Evolutionary conservation across 2,113 vertebrate genomes (phyloP).

Genomic region (Dicaeum eximium): DNA sequence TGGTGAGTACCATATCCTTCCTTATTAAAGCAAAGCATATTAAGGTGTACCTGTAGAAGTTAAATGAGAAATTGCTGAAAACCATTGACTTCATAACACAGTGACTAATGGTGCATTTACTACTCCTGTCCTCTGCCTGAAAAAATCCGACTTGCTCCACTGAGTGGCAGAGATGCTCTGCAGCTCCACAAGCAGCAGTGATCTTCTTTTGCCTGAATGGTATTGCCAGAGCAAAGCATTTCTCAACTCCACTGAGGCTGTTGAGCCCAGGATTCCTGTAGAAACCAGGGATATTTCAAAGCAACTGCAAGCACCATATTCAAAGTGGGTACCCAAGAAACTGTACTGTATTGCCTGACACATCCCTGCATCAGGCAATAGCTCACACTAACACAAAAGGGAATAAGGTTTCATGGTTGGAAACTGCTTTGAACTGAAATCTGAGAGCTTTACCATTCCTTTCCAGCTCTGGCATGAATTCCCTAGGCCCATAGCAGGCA

Average conservation of each 20-base stretch:
- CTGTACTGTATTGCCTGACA: not conserved
- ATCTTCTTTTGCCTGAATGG: not conserved
- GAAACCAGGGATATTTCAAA: not conserved
- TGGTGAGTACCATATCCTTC: not conserved
- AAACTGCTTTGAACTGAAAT: not conserved
- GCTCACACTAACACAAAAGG: not conserved
- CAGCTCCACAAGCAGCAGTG: not conserved
- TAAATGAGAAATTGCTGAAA: not conserved
- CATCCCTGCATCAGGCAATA: not conserved
- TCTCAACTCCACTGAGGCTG: not conserved
- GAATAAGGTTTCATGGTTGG: not conserved
- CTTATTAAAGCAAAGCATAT: not conserved
- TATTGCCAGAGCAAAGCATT: not conserved
- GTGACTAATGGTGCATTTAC: not conserved
- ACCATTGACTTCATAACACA: not conserved
- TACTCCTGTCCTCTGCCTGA: not conserved
- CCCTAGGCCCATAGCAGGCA: not conserved
- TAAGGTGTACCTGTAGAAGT: not conserved
- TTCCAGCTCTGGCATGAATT: not conserved
- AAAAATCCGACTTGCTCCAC: conserved; percentile 25
- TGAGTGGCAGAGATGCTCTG: conserved; percentile 12
- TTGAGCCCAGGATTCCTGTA: not conserved
- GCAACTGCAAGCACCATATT: not conserved
- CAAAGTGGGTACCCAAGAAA: not conserved
- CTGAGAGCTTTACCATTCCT: not conserved